Evolutionary conservation across 2,113 vertebrate genomes (phyloP), one percentile per base, ranked within the genome.

Genomic region (Eleginops maclovinus): DNA sequence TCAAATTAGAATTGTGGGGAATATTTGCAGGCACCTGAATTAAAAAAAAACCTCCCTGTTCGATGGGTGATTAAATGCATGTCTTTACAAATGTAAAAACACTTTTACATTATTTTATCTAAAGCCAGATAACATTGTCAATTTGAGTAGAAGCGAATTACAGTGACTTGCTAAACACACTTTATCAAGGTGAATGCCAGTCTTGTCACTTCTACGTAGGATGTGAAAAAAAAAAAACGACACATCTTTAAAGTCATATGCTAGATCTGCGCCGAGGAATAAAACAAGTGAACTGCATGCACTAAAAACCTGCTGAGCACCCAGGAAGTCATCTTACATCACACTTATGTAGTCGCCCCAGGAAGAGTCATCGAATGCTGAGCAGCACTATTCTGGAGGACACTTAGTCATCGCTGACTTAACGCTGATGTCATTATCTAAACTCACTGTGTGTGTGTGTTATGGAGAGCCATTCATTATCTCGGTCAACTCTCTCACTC

Each of bases 361-460:
- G 26, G 68, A 73, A 26, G 77, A 87, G 75, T 81, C 70, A 74
- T 80, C 80, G 55, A 49, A 13, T 80, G 80, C 72, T 74, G 84
- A 85, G 41, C 81, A 82, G 73, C 72, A 69, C 62, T 70, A 21
- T 80, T 82, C 75, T 73, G 47, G 66, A 82, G 75, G 63, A 75
- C 73, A 78, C 79, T 87, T 77, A 88, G 77, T 91, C 91, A 89
- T 63, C 12, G 46, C 87, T 92, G 90, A 93, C 86, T 83, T 73
- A 69, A 86, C 79, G 40, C 81, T 88, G 90, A 90, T 88, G 90
- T 91, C 90, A 92, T 77, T 82, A 79, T 88, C 83, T 77, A 24
- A 89, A 63, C 78, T 77, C 81, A 82, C 40, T 26, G 62, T 63
- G 75, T 41, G 60, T 68, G 66, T 66, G 72, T 60, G 60, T 75